Evolutionary conservation across 2,888 invertebrate species (phyloP).

Genomic region (Drosophila basisetae): DNA sequence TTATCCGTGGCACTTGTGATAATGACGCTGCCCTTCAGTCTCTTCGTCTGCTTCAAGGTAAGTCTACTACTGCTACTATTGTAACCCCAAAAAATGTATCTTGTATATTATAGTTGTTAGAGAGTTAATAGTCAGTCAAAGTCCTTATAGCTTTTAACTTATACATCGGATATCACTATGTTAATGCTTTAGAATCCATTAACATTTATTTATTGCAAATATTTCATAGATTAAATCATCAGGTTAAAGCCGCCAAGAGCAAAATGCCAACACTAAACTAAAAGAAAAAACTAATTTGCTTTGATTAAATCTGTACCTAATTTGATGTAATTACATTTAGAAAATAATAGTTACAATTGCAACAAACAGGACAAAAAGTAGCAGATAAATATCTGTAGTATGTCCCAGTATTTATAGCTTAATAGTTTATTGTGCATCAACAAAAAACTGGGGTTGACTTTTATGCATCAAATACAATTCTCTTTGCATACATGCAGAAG

Average conservation of each 20-base stretch:
- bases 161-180: background rate
- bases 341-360: background rate
- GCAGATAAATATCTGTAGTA: background rate
- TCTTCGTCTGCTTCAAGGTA: slow-evolving; percentile 97
- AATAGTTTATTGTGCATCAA: background rate
- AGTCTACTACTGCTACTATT: slow-evolving; percentile 66
- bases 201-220: too few relatives aligned
- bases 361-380: background rate
- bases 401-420: too few relatives aligned
- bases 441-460: background rate
- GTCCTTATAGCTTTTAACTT: background rate
- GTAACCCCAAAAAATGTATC: background rate
- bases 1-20: slow-evolving; percentile 93
- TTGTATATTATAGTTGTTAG: background rate
- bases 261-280: too few relatives aligned
- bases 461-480: background rate
- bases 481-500: background rate
- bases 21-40: slow-evolving; percentile 95
- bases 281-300: background rate
- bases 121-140: background rate
- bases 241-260: background rate
- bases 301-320: background rate
- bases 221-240: background rate
- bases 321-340: background rate
- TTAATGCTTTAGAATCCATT: too few relatives aligned